These are phyloP conservation scores for Schizaphis graminum DNA, from an alignment of 2,888 invertebrate species.

Conservation along the genomic window DNA sequence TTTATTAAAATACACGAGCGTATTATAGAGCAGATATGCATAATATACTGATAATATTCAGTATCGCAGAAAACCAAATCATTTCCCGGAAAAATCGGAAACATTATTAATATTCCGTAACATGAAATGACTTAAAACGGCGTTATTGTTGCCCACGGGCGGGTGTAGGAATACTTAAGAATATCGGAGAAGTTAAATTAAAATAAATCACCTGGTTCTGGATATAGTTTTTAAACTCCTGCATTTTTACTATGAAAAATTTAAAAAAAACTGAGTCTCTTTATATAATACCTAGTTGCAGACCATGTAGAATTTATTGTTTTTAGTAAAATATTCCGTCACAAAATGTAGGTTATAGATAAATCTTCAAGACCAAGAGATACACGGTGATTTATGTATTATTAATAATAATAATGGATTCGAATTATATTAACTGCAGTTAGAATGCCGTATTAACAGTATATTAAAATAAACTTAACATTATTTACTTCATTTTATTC, in stretches of 20 bases:
- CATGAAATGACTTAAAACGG: background rate
- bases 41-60: background rate
- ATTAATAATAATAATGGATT: background rate
- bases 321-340: background rate
- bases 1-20: background rate
- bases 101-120: background rate
- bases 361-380: background rate
- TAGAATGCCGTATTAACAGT: background rate
- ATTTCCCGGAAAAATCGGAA: background rate
- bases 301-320: background rate
- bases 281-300: too few relatives aligned
- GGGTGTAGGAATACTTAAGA: background rate
- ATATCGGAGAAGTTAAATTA: background rate
- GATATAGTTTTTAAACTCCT: background rate
- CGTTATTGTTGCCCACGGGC: background rate
- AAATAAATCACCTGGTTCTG: background rate
- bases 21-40: background rate
- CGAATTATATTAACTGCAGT: too few relatives aligned
- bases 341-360: background rate
- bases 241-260: background rate
- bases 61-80: background rate
- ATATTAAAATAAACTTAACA: background rate
- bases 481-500: constrained; percentile 12
- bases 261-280: background rate
- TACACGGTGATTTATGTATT: background rate